Evolutionary conservation across 2,888 invertebrate species (phyloP), one percentile per base, ranked within the genome.

Genomic region (Lingula anatina): DNA sequence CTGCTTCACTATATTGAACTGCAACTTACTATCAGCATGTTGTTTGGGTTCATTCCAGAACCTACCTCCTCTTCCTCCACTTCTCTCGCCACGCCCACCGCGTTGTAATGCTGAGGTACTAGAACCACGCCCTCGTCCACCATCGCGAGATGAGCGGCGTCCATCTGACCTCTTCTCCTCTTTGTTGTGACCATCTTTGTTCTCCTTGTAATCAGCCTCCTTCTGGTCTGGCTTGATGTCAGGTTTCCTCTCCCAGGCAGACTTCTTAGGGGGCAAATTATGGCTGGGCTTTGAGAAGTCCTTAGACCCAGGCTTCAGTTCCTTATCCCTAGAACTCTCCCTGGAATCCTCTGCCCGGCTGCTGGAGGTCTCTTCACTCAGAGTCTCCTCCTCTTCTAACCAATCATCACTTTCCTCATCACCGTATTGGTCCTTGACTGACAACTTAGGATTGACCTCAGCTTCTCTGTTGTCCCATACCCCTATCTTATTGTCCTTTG

Each of bases 341-440:
- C 56, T 59, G 24, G 54, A 54, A 47, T 64, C 62, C 9, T 56
- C 54, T 5, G 56, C 51, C 20, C 57, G 49, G 28, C 63, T 62
- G 41, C 57, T 62, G 9, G 64, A 64, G 44, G 62, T 60, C 46
- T 71, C 74, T 54, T 70, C 70, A 9, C 61, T 64, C 2, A 68
- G 66, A 3, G 68, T 70, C 54, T 67, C 69, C 4, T 63, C 62
- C 47, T 74, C 75, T 50, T 73, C 73, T 4, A 62, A 65, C 27
- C 65, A 65, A 4, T 57, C 58, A 51, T 68, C 69, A 54, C 65
- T 66, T 24, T 64, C 65, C 36, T 66, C 65, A 55, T 65, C 66
- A 40, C 58, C 56, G 12, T 54, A 50, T 7, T 50, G 47, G 15
- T 47, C 21, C 28, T 48, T 42, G 24, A 40, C 54, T 41, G 47